These are phyloP conservation scores for Nycticorax nycticorax DNA, from an alignment of 2,113 vertebrate genomes.

Conservation along the genomic window DNA sequence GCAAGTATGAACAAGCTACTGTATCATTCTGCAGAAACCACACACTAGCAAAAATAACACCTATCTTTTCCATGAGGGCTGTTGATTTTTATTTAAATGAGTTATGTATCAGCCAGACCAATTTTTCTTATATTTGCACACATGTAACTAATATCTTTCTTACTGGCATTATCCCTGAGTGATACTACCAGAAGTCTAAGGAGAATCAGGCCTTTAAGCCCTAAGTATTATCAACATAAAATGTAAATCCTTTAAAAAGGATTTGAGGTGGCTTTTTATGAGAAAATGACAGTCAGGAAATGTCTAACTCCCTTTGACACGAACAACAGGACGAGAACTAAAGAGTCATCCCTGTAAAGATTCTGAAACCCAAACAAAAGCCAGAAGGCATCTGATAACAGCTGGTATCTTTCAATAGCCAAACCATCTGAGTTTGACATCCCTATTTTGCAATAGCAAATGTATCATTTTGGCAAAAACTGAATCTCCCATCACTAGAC, in stretches of 20 bases:
- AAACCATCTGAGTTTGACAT: neutral
- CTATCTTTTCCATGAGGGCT: neutral
- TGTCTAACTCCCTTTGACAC: neutral
- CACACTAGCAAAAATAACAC: neutral
- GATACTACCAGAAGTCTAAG: neutral
- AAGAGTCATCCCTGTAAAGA: neutral
- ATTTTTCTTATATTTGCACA: neutral
- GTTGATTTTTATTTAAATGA: neutral
- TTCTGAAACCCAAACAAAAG: neutral
- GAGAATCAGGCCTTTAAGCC: neutral
- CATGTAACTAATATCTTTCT: neutral
- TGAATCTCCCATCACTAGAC: neutral
- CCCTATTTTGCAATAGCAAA: neutral
- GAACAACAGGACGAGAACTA: neutral
- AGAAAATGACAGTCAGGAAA: neutral
- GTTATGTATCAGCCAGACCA: neutral
- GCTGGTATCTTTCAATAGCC: neutral
- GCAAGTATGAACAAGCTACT: rapidly evolving
- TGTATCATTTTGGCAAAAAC: neutral
- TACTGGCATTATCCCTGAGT: neutral
- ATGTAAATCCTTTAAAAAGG: constrained; percentile 28
- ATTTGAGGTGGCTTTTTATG: constrained; percentile 20
- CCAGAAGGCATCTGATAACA: neutral
- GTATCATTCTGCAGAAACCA: neutral
- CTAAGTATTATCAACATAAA: constrained; percentile 4